Evolutionary conservation across 2,797 vertebrate genomes (phyloP).

Genomic region (Girardinus metallicus): DNA sequence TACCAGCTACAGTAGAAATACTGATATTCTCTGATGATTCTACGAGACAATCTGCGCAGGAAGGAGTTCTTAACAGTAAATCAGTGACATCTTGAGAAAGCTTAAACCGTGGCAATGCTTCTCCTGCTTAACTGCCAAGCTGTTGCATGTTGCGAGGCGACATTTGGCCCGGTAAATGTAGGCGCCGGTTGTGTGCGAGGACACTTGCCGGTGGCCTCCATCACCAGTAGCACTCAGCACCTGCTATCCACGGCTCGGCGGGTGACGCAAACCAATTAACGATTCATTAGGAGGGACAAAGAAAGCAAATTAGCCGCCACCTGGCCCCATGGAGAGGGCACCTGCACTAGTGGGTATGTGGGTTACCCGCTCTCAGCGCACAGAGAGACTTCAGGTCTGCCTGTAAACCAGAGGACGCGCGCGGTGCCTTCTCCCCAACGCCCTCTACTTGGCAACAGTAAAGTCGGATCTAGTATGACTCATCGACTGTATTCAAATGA

Average conservation of each 20-base stretch:
- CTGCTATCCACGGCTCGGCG: constrained; percentile 73
- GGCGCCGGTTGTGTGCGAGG: constrained; percentile 35
- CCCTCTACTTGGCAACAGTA: constrained; percentile 33
- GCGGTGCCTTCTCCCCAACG: constrained; percentile 7
- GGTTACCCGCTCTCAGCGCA: constrained; percentile 63
- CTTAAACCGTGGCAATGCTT: background rate
- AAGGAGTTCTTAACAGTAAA: background rate
- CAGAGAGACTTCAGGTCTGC: constrained; percentile 40
- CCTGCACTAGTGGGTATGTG: constrained; percentile 82
- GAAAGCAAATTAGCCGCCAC: constrained; percentile 82
- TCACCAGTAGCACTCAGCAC: constrained; percentile 67
- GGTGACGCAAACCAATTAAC: constrained; percentile 85
- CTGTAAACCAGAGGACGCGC: constrained; percentile 40
- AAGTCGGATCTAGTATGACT: constrained; percentile 54
- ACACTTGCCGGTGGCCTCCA: constrained; percentile 62
- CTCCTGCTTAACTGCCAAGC: constrained; percentile 37
- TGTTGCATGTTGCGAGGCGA: constrained; percentile 57
- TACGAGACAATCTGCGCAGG: background rate
- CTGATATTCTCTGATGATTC: background rate
- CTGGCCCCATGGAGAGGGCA: constrained; percentile 83
- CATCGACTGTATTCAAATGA: constrained; percentile 49
- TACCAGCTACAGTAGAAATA: background rate
- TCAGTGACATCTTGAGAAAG: constrained; percentile 6
- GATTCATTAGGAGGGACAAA: constrained; percentile 84
- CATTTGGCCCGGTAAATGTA: constrained; percentile 73